phyloP scores from a whole-genome alignment of 2,113 vertebrate genomes.

The Atractosteus spatula region DNA sequence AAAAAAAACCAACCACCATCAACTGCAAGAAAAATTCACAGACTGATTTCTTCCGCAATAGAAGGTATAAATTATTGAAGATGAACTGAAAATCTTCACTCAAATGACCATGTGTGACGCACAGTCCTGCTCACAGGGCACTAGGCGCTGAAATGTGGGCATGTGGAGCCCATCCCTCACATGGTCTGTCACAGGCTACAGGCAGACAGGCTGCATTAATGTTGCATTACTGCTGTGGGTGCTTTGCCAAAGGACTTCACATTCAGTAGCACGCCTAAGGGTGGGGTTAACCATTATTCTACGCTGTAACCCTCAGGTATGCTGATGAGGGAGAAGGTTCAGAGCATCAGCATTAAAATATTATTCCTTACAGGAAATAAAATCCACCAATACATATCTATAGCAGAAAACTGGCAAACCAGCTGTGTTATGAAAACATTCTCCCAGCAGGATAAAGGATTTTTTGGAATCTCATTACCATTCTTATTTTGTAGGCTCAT shows the following conservation, averaged over 20 bases:
- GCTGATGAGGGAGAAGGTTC: no score
- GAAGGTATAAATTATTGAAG: constrained; percentile 37
- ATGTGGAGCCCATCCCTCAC: not conserved
- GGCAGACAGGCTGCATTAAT: constrained; percentile 2
- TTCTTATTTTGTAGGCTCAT: no score
- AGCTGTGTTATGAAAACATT: no score
- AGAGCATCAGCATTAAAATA: no score
- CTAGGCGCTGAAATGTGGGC: not conserved
- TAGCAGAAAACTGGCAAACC: no score
- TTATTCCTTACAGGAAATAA: no score
- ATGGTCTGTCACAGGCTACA: not conserved
- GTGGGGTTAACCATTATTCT: not conserved
- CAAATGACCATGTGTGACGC: not conserved
- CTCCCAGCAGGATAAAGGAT: no score
- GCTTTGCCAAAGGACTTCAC: not conserved
- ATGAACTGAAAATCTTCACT: constrained; percentile 29
- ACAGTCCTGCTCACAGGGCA: not conserved
- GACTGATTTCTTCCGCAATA: constrained; percentile 11
- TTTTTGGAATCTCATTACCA: no score
- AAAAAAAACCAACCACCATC: not conserved
- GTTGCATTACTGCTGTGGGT: not conserved
- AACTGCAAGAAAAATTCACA: not conserved
- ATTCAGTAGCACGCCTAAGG: not conserved
- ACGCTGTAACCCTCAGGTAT: not conserved
- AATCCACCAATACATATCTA: no score